Evolutionary conservation across 2,888 invertebrate genomes (phyloP).

Genomic region (Alloscopus bannaensis): DNA sequence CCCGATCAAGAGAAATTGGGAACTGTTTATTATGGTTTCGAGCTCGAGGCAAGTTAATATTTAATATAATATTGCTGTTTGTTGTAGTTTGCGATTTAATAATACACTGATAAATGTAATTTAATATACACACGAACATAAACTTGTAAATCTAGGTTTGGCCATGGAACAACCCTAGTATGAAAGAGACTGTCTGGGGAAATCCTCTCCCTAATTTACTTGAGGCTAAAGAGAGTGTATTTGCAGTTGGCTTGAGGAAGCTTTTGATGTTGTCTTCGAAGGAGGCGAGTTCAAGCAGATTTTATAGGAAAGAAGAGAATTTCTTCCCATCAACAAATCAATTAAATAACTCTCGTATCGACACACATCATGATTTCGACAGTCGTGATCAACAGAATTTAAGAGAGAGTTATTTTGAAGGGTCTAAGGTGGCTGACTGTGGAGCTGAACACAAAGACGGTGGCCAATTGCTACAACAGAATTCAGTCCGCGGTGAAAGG

Average conservation of each 20-base stretch:
- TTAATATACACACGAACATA: no score
- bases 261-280: neutral
- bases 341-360: no score
- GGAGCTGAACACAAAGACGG: no score
- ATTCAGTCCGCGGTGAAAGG: no score
- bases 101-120: neutral
- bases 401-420: no score
- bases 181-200: conserved; percentile 17
- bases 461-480: neutral
- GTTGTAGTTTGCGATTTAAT: neutral
- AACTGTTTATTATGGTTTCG: conserved; percentile 22
- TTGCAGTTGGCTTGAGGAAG: conserved; percentile 24
- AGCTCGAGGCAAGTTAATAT: conserved; percentile 39
- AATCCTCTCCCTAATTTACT: neutral
- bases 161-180: neutral
- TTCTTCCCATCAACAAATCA: neutral
- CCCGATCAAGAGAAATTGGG: conserved; percentile 9
- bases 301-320: neutral
- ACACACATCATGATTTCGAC: no score
- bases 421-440: no score
- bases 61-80: neutral
- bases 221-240: conserved; percentile 17
- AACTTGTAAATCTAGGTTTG: conserved; percentile 33
- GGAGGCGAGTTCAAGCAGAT: no score
- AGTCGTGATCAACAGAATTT: no score